These are phyloP conservation scores for Zenarchopterus dispar DNA, from an alignment of 2,797 vertebrate species.

Conservation along the genomic window DNA sequence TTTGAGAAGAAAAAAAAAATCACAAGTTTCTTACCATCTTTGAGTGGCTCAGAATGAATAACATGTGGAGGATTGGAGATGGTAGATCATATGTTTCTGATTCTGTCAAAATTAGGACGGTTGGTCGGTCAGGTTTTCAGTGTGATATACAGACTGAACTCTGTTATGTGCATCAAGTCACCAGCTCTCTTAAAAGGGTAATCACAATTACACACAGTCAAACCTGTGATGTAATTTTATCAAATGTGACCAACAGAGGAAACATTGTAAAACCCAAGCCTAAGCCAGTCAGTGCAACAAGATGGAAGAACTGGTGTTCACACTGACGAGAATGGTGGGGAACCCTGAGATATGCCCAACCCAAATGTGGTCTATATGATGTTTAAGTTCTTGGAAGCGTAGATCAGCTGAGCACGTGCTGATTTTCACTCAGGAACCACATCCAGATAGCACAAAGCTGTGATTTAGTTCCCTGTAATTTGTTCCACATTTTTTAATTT, in stretches of 20 bases:
- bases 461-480: neutral
- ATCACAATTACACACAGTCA: constrained; percentile 1
- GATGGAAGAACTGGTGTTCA: neutral
- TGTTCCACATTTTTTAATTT: no score
- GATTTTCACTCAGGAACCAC: neutral
- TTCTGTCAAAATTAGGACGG: no score
- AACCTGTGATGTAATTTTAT: constrained; percentile 3
- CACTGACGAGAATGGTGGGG: neutral
- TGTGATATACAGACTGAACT: no score
- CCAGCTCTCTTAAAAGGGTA: no score
- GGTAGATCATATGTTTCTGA: no score
- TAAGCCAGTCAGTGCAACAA: neutral
- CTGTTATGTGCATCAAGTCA: no score
- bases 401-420: constrained; percentile 1
- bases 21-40: no score
- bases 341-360: neutral
- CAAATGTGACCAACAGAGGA: constrained; percentile 12
- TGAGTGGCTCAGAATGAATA: no score
- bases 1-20: no score
- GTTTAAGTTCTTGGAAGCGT: constrained; percentile 6
- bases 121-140: no score
- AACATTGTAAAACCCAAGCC: neutral
- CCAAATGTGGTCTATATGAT: neutral
- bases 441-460: neutral
- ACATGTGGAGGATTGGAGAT: no score